A percentile compares a stretch with the other conserved stretches of the same genome.
These are phyloP conservation scores for Globia sparganii DNA, from an alignment of 2,888 invertebrate genomes.

Conservation along the genomic window DNA sequence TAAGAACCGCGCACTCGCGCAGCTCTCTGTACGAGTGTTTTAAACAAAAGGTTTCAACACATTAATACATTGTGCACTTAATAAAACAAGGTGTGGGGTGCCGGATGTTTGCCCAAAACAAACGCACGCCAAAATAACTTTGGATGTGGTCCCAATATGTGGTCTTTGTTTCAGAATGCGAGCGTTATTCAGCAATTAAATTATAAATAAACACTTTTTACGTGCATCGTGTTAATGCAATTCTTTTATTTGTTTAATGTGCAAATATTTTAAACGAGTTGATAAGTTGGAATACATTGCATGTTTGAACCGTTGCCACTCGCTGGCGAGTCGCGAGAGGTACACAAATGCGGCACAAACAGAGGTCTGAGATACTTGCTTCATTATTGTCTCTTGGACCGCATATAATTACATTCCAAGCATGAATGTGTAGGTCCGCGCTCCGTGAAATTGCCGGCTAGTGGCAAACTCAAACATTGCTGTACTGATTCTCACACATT, in stretches of 20 bases:
- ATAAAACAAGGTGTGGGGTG: slow-evolving; percentile 79
- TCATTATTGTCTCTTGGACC: slow-evolving; percentile 63
- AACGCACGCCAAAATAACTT: slow-evolving; percentile 79
- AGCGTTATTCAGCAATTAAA: slow-evolving; percentile 65
- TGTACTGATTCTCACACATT: slow-evolving; percentile 58
- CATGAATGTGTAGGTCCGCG: slow-evolving; percentile 51
- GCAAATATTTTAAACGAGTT: slow-evolving; percentile 46
- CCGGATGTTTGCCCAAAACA: slow-evolving; percentile 84
- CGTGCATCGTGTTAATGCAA: slow-evolving; percentile 26
- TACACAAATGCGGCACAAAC: slow-evolving; percentile 39
- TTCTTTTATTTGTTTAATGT: slow-evolving; percentile 41
- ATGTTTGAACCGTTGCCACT: slow-evolving; percentile 33
- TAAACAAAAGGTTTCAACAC: slow-evolving; percentile 70
- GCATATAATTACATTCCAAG: slow-evolving; percentile 63
- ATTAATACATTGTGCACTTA: slow-evolving; percentile 77
- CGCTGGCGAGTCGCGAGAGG: slow-evolving; percentile 27
- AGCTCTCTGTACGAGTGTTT: slow-evolving; percentile 52
- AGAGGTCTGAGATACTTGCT: slow-evolving; percentile 57
- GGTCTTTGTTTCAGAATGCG: slow-evolving; percentile 74
- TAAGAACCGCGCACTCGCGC: slow-evolving; percentile 47
- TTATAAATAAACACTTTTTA: slow-evolving; percentile 62
- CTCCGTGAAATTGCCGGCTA: slow-evolving; percentile 53
- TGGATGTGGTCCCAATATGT: slow-evolving; percentile 75
- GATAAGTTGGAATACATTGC: slow-evolving; percentile 45
- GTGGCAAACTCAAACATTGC: slow-evolving; percentile 45